A percentile compares a stretch with the other conserved stretches of the same genome.
Evolutionary conservation across 2,797 vertebrate species (phyloP).

Genomic region (Acanthurus leucopareius): DNA sequence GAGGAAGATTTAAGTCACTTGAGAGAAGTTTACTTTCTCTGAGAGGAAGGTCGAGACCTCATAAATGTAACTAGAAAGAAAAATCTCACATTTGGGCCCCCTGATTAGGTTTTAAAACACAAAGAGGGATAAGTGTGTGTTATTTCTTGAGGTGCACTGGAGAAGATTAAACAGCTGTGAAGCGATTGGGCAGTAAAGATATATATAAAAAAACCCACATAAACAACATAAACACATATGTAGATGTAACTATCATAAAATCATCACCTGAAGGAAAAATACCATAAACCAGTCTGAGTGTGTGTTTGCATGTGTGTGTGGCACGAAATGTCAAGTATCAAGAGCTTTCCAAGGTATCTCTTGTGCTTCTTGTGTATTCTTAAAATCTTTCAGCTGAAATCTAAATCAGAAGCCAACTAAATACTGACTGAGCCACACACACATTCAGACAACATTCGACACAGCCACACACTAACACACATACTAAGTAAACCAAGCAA

Average conservation of each 20-base stretch:
- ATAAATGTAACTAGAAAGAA: slow-evolving; percentile 25
- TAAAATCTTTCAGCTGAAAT: slow-evolving; percentile 23
- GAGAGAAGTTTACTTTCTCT: slow-evolving; percentile 48
- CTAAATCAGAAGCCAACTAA: slow-evolving; percentile 47
- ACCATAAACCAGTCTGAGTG: not conserved
- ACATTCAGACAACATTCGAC: slow-evolving; percentile 17
- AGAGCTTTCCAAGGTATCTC: slow-evolving; percentile 7
- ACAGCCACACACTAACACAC: slow-evolving; percentile 22
- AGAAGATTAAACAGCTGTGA: slow-evolving; percentile 17
- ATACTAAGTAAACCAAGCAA: slow-evolving; percentile 41
- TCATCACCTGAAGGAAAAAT: slow-evolving; percentile 7
- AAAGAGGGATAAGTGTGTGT: not conserved
- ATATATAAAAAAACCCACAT: slow-evolving; percentile 14
- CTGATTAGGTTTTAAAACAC: slow-evolving; percentile 26
- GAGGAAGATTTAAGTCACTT: slow-evolving; percentile 45
- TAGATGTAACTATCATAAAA: slow-evolving; percentile 34
- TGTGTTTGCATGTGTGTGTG: slow-evolving; percentile 1
- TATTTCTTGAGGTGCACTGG: slow-evolving; percentile 5
- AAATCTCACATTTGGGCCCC: slow-evolving; percentile 24
- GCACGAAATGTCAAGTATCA: slow-evolving; percentile 19
- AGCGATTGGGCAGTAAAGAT: slow-evolving; percentile 27
- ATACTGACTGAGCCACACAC: slow-evolving; percentile 13
- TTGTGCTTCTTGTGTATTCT: slow-evolving; percentile 13
- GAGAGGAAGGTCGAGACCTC: slow-evolving; percentile 36
- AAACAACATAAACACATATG: slow-evolving; percentile 27